Base-by-base conservation (phyloP, 2,888 invertebrate species). In the Apomyelois bistriatella region DNA sequence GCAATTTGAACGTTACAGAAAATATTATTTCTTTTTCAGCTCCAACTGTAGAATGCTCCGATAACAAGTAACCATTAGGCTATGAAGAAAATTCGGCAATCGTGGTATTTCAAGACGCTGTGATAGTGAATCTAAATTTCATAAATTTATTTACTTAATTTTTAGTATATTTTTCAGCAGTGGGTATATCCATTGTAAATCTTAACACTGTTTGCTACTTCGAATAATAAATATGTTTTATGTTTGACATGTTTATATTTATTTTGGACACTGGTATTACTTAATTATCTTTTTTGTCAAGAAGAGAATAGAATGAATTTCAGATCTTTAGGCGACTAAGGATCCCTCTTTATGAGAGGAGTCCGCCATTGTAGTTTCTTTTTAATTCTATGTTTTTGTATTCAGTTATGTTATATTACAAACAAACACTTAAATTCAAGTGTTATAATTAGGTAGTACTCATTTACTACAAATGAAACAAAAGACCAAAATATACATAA, bases 41-140 rank as follows among this genome's bases (percentile, higher is more conserved):
- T 48, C 15, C 13, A 48, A 22, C 0, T 48, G 9, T 48, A n/a
- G 28, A 48, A 28, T 13, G 13, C 35, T 28, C 10, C 38, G 38
- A 48, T 28, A 38, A 5, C 5, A 28, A 38, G 38, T 22, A 46
- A 48, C 28, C 28, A 4, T 37, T 47, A 13, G 32, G 48, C 48
- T 42, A 38, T 38, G 37, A 38, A 48, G 35, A 48, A 13, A 28
- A 17, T 48, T 38, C 28, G 48, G 48, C 38, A 38, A 38, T 13
- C 5, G 13, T 9, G 22, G 8, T 16, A 38, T 28, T 9, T 6
- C 10, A 22, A 38, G 30, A 30, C 7, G 37, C 38, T 37, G 22
- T 37, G 38, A 38, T 38, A 12, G 42, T 12, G 12, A 28, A 43
- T 6, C 30, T 16, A 35, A 46, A 46, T 35, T 46, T 5, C 16